These are phyloP conservation scores for Scaptodrosophila latifasciaeformis DNA, from an alignment of 2,888 invertebrate species.

Conservation along the genomic window DNA sequence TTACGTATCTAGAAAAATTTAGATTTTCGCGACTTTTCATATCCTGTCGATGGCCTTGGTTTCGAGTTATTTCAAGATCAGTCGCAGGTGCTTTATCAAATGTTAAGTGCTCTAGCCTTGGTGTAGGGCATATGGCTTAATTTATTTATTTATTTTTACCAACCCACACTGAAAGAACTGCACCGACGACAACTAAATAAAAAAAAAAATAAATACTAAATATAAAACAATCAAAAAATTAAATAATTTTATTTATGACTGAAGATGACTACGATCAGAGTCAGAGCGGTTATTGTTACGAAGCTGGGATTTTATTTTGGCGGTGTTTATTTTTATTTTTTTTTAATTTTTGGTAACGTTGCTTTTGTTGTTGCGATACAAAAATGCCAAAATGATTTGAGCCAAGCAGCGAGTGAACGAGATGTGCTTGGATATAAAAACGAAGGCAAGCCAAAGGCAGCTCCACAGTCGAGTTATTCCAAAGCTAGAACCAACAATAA, in stretches of 20 bases:
- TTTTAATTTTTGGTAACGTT: too few species aligned
- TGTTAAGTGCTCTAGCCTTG: conserved; percentile 46
- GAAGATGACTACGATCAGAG: conserved; percentile 1
- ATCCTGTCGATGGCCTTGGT: too few species aligned
- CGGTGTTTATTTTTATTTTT: neutral
- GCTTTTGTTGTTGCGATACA: conserved; percentile 1
- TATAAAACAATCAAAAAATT: conserved; percentile 27
- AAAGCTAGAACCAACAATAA: conserved; percentile 39
- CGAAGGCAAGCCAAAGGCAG: conserved; percentile 48
- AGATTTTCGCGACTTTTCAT: too few species aligned
- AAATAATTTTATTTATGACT: conserved; percentile 61
- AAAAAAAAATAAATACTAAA: conserved; percentile 24
- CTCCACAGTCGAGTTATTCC: conserved; percentile 50
- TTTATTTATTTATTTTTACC: conserved; percentile 21
- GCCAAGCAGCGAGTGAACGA: conserved; percentile 12
- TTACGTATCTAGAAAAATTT: too few species aligned
- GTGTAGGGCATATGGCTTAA: conserved; percentile 36
- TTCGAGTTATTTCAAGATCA: too few species aligned
- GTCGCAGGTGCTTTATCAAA: conserved; percentile 11
- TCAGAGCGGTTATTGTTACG: neutral
- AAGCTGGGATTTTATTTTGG: neutral
- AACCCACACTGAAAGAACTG: conserved; percentile 43
- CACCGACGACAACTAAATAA: conserved; percentile 31
- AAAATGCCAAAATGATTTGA: conserved; percentile 31
- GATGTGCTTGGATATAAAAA: conserved; percentile 54